Evolutionary conservation across 2,888 invertebrate genomes (phyloP).

Genomic region (Xylota sylvarum): DNA sequence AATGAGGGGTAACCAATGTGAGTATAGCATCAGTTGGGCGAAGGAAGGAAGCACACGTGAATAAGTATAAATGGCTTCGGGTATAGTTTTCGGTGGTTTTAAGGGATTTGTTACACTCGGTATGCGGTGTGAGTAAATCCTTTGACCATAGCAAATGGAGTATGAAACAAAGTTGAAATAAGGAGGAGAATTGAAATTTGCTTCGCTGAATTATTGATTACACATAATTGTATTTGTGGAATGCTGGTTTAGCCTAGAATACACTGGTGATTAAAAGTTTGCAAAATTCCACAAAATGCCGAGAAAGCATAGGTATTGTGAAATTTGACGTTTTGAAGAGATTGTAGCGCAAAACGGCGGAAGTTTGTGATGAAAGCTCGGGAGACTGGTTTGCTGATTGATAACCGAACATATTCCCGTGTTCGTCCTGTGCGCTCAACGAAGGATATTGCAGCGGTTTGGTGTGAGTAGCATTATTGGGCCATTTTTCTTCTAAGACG

Average conservation of each 20-base stretch:
- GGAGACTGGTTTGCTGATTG: too few relatives aligned
- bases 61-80: slow-evolving; percentile 27
- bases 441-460: too few relatives aligned
- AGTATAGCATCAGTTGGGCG: not conserved
- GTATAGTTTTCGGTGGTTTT: slow-evolving; percentile 36
- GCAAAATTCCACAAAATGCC: not conserved
- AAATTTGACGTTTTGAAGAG: too few relatives aligned
- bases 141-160: slow-evolving; percentile 54
- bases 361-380: too few relatives aligned
- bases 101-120: slow-evolving; percentile 52
- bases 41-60: slow-evolving; percentile 52
- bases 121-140: slow-evolving; percentile 41
- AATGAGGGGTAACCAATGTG: slow-evolving; percentile 59
- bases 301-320: not conserved
- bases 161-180: slow-evolving; percentile 26
- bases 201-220: slow-evolving; percentile 35
- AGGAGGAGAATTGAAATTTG: slow-evolving; percentile 7
- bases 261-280: slow-evolving; percentile 16
- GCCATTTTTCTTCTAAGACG: too few relatives aligned
- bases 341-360: too few relatives aligned
- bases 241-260: not conserved
- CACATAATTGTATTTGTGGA: slow-evolving; percentile 21
- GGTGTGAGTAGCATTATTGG: too few relatives aligned
- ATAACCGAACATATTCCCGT: too few relatives aligned
- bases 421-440: too few relatives aligned